Base-by-base conservation (phyloP, 2,113 vertebrate species). In the Diglossa brunneiventris region DNA sequence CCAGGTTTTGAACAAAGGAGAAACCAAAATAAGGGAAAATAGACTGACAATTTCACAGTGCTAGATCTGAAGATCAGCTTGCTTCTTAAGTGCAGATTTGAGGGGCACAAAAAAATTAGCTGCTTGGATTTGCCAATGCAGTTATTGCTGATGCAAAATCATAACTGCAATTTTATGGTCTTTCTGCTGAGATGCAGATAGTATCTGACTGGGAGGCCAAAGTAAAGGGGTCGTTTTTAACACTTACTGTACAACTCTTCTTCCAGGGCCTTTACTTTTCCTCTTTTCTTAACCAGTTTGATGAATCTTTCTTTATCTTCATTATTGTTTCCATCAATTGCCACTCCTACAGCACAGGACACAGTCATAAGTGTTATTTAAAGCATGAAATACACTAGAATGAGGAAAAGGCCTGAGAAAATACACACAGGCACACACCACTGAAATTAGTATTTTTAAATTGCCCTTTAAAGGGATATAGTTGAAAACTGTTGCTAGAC, bases 221-320 rank as follows among this genome's bases (percentile, higher is more conserved):
- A 89, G 72, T 4, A 83, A 89, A 91, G 22, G 37, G 47, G 15
- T 64, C 23, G n/a, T 90, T 95, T 86, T 91, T 52, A 83, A 63
- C 41, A 99, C 99, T 78, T 96, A 99, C 99, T 99, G 96, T 99
- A 98, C 39, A 99, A 94, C 75, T 99, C 99, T 89, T 99, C 99
- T 86, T 99, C 98, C 69, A 99, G 97, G 30, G 98, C 98, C 96
- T 99, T 99, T 47, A 99, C 99, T 96, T 99, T 99, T 24, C 99
- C 99, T 66, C 67, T 98, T 96, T 99, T 99, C 98, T 99, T 99
- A 88, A 99, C 98, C 24, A 99, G 96, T 59, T 97, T 98, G 96
- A 99, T 99, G 64, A 94, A 94, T 37, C 98, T 98, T 92, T 98
- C 93, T 94, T 98, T 98, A 66, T 96, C 96, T 92, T 96, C 95